Percentiles rank a stretch among this genome's conserved stretches.
phyloP scores from a whole-genome alignment of 1,140 invertebrate species.

The Trichonephila inaurata region DNA sequence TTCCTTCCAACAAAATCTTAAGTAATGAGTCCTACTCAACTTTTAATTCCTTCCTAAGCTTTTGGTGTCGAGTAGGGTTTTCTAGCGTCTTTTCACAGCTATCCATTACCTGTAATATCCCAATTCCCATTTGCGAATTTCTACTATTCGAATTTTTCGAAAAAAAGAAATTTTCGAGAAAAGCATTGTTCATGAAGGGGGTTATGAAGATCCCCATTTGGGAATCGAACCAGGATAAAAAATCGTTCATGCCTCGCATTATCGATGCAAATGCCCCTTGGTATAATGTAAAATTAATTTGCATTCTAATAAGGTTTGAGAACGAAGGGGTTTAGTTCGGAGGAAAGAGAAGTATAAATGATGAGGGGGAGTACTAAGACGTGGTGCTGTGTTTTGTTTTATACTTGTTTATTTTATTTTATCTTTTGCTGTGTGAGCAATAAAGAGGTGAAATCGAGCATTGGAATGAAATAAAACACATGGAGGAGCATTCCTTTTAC shows the following conservation, averaged over 20 bases:
- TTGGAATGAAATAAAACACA: neutral
- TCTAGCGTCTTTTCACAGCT: neutral
- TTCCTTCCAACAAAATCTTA: neutral
- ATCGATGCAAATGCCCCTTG: constrained; percentile 64
- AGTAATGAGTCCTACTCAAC: neutral
- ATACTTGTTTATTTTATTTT: neutral
- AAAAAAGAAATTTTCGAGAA: constrained; percentile 6
- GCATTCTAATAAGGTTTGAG: constrained; percentile 71
- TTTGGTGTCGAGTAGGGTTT: neutral
- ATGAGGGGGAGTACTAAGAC: neutral
- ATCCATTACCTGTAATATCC: constrained; percentile 15
- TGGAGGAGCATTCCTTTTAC: neutral
- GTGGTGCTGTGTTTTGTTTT: constrained; percentile 18
- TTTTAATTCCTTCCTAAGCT: constrained; percentile 36
- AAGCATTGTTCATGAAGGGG: constrained; percentile 54
- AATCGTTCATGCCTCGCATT: constrained; percentile 60
- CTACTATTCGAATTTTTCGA: neutral
- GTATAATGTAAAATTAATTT: constrained; percentile 75
- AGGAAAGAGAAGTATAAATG: constrained; percentile 18
- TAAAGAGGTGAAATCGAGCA: neutral
- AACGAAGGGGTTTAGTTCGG: neutral
- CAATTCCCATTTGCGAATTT: constrained; percentile 49
- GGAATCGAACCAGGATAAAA: constrained; percentile 42
- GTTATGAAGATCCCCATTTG: neutral
- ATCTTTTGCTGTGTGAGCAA: neutral